Evolutionary conservation across 2,113 vertebrate genomes (phyloP).

Genomic region (Arothron firmamentum): DNA sequence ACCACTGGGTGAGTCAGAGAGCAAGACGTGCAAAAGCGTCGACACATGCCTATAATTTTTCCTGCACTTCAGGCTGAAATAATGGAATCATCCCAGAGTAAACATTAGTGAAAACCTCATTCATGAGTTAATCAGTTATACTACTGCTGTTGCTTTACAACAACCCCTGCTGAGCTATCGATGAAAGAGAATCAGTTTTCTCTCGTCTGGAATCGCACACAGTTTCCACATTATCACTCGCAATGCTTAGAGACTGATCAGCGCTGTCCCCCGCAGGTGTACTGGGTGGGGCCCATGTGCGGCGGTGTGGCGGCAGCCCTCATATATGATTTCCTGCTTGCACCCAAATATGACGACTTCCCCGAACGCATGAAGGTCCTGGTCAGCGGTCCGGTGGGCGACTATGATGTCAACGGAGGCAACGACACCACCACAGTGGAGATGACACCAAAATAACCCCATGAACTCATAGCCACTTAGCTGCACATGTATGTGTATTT

Average conservation of each 20-base stretch:
- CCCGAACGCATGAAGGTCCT: constrained; percentile 88
- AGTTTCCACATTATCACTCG: not conserved
- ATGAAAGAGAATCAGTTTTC: constrained; percentile 15
- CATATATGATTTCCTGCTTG: constrained; percentile 92
- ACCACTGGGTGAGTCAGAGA: constrained; percentile 88
- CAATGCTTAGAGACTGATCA: constrained; percentile 9
- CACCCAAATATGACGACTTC: constrained; percentile 82
- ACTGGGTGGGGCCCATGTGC: constrained; percentile 80
- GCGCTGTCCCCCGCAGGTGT: constrained; percentile 65
- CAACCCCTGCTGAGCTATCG: constrained; percentile 1
- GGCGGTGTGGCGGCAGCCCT: constrained; percentile 77
- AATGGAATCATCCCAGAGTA: constrained; percentile 22
- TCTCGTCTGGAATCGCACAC: not conserved
- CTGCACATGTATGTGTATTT: constrained; percentile 29
- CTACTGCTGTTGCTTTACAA: constrained; percentile 28
- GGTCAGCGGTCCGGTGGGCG: constrained; percentile 86
- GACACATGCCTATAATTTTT: constrained; percentile 23
- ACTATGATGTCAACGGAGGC: constrained; percentile 74
- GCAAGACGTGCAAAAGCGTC: not conserved
- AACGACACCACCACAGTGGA: constrained; percentile 66
- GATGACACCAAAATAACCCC: constrained; percentile 71
- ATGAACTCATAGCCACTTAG: not conserved
- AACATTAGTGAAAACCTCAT: not conserved
- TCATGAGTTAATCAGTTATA: constrained; percentile 67
- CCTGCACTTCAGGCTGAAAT: constrained; percentile 22